Base-by-base conservation (phyloP, 2,888 invertebrate species). In the Antheraea yamamai region DNA sequence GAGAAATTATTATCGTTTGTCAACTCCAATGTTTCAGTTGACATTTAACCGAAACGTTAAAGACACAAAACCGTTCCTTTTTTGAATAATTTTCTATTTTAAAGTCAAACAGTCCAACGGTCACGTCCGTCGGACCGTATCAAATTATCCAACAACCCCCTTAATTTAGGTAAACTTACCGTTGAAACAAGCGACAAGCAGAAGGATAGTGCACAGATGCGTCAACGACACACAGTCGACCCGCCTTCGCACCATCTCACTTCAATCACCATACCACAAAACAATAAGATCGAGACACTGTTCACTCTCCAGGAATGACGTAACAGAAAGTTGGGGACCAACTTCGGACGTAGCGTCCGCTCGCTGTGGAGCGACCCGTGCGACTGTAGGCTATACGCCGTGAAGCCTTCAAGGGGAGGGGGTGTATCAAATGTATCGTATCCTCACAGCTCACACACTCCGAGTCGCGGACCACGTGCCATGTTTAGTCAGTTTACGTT, bases 381-480 rank as follows among this genome's bases (percentile, higher is more conserved):
- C 85, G 84, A 93, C 94, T 94, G 89, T 89, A 83, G 79, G 80
- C 80, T 76, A 79, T 81, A 78, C 79, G 80, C 81, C 81, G 83
- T 81, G 81, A 85, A 88, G 85, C 84, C 85, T 87, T 83, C 81
- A 80, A 84, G 86, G 85, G 87, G 81, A 82, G 84, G 81, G 85
- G 83, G 85, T 85, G 88, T 91, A 89, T 87, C 88, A 87, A 92
- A 89, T 92, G 92, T 92, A 90, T 92, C 91, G 92, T 91, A 89
- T 90, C 91, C 89, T 89, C 88, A 85, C 86, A 85, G 90, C 89
- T 89, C 88, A 85, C 86, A 85, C 85, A 88, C 90, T 90, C 88
- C 86, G 85, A 87, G 84, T 82, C 82, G 82, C 82, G 82, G 81
- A 89, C 91, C 93, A 93, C 92, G 93, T 93, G 93, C 90, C 87